A percentile compares a stretch with the other conserved stretches of the same genome.
Evolutionary conservation across 1,140 invertebrate genomes (phyloP).

Genomic region (Teleopsis dalmanni): DNA sequence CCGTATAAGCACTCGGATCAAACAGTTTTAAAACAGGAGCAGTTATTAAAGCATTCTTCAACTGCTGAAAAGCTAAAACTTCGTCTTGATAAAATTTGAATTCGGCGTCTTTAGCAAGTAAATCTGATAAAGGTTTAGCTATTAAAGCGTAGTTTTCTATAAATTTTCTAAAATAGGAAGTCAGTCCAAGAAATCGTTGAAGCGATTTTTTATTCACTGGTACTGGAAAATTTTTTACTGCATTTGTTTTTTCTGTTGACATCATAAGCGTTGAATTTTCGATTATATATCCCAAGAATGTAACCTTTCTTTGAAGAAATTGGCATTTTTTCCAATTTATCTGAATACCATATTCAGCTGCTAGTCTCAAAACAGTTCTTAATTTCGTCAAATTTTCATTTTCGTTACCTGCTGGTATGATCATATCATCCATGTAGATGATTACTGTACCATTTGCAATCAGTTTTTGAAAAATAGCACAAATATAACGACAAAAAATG

Average conservation of each 20-base stretch:
- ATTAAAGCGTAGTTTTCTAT: slow-evolving; percentile 22
- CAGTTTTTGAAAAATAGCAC: slow-evolving; percentile 6
- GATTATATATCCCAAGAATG: slow-evolving; percentile 20
- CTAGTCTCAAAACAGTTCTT: background rate
- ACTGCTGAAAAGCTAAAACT: slow-evolving; percentile 8
- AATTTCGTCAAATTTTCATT: slow-evolving; percentile 10
- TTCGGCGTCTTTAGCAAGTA: slow-evolving; percentile 8
- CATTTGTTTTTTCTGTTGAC: slow-evolving; percentile 22
- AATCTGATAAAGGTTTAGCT: slow-evolving; percentile 18
- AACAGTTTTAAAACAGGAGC: slow-evolving; percentile 16
- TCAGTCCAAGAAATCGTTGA: slow-evolving; percentile 31
- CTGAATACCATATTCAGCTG: background rate
- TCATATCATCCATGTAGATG: slow-evolving; percentile 14
- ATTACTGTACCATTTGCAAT: slow-evolving; percentile 1
- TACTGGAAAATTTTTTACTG: slow-evolving; percentile 23
- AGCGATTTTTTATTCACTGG: slow-evolving; percentile 24
- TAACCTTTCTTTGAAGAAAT: slow-evolving; percentile 16
- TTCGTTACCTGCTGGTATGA: slow-evolving; percentile 16
- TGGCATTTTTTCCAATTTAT: slow-evolving; percentile 24
- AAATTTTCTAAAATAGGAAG: slow-evolving; percentile 34
- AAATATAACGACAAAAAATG: slow-evolving; percentile 29
- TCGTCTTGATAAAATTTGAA: slow-evolving; percentile 8
- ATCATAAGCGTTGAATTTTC: slow-evolving; percentile 15
- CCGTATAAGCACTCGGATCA: slow-evolving; percentile 19
- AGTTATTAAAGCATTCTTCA: slow-evolving; percentile 8